Evolutionary conservation across 2,113 vertebrate species (phyloP), one percentile per base, ranked within the genome.

Genomic region (Laticauda colubrina): DNA sequence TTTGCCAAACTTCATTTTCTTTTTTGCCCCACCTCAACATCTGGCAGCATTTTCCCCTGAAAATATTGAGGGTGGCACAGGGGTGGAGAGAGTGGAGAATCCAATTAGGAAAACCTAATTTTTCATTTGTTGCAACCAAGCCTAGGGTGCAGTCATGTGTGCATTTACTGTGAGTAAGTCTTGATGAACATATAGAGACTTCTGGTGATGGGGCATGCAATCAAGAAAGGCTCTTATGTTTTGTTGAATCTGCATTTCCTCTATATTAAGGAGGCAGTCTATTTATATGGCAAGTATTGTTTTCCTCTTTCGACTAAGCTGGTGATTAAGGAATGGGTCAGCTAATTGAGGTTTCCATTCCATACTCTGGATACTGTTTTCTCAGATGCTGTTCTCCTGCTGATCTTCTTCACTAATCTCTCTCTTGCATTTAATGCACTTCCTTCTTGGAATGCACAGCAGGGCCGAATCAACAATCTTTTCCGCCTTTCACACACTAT

Each of bases 401-500:
- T n/a, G 51, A 64, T 20, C 91, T 5, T 75, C 54, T 34, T 5
- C 85, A 86, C 26, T 26, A 39, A 45, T 26, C 23, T 86, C n/a
- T 53, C 23, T 56, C 11, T 53, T 20, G 51, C 87, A 29, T 48
- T 81, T 75, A 75, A 88, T 75, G 81, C 15, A 53, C 75, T 93
- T 93, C 88, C 92, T 90, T 23, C 81, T 64, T 90, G 56, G 92
- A 45, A 87, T 45, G 55, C 95, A 14, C 91, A 94, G 90, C 88
- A 91, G 94, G 94, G 93, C 85, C 57, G 24, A 14, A 43, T 92
- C 94, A 94, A 92, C 90, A 53, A 92, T 43, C 88, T 64, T 87
- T 93, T 95, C 92, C 92, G 91, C 54, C 75, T 95, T 91, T 94
- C 15, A 34, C 18, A 94, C 92, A 29, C 14, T 54, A 91, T 96